A percentile compares a stretch with the other conserved stretches of the same genome.
These are phyloP conservation scores for Pheosia tremula DNA, from an alignment of 2,888 invertebrate genomes.

Conservation along the genomic window DNA sequence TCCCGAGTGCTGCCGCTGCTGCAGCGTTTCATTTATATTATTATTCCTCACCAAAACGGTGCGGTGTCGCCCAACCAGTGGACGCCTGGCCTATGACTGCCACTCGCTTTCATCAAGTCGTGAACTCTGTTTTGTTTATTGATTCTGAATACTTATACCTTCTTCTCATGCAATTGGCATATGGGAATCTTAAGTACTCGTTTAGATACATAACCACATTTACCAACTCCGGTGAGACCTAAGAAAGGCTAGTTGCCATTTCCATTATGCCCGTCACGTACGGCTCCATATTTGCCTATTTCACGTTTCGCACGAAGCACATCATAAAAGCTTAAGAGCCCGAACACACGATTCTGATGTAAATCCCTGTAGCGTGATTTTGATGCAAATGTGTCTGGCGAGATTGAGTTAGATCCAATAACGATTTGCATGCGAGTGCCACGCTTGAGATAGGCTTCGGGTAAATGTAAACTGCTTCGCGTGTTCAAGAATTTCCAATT, in stretches of 20 bases:
- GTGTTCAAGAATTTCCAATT: no score
- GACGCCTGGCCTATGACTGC: no score
- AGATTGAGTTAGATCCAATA: conserved; percentile 35
- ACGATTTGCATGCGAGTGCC: conserved; percentile 28
- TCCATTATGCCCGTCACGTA: conserved; percentile 21
- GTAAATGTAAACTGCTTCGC: not conserved
- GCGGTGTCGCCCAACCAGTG: no score
- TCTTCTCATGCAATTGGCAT: no score
- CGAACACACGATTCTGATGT: conserved; percentile 36
- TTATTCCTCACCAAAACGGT: no score
- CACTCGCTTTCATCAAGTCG: no score
- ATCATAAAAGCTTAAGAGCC: conserved; percentile 26
- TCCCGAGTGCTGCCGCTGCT: no score
- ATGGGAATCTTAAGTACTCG: no score
- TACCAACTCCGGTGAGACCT: not conserved
- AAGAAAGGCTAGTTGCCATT: not conserved
- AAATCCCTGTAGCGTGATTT: conserved; percentile 35
- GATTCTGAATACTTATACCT: no score
- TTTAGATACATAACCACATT: not conserved
- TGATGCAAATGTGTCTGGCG: conserved; percentile 32
- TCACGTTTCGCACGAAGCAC: conserved; percentile 20
- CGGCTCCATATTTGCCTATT: conserved; percentile 18
- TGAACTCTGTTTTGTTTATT: no score
- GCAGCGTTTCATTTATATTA: no score
- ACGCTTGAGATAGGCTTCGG: conserved; percentile 15